Percentiles rank a stretch among this genome's conserved stretches.
Conservation (phyloP, 2,797 vertebrate species). For the Falco rusticolus region DNA sequence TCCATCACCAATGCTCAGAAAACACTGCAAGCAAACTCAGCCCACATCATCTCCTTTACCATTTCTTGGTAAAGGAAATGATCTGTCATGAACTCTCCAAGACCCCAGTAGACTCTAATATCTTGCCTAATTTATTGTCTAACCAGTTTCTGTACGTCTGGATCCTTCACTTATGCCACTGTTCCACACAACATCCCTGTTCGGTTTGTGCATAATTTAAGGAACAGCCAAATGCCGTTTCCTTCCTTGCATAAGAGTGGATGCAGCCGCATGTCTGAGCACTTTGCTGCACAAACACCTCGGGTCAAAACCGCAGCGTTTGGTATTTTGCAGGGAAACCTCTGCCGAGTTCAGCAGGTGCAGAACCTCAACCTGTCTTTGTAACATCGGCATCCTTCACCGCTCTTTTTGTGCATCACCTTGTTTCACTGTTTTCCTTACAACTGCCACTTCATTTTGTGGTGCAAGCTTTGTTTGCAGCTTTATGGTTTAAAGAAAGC, state of each 20-base stretch:
- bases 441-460: fast-evolving
- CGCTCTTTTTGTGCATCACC: fast-evolving
- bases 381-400: neutral
- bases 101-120: neutral
- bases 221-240: neutral
- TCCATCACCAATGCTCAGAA: neutral
- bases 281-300: neutral
- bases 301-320: neutral
- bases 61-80: neutral
- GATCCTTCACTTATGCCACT: neutral
- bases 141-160: neutral
- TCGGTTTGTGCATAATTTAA: neutral
- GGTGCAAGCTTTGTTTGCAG: neutral
- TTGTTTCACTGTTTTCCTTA: neutral
- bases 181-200: neutral
- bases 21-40: neutral
- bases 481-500: neutral
- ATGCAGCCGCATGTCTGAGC: neutral
- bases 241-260: neutral
- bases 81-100: neutral
- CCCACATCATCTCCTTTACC: neutral
- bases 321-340: neutral
- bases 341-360: neutral
- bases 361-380: neutral
- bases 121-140: neutral